Conservation (phyloP, 2,113 vertebrate genomes). For the Charina bottae region DNA sequence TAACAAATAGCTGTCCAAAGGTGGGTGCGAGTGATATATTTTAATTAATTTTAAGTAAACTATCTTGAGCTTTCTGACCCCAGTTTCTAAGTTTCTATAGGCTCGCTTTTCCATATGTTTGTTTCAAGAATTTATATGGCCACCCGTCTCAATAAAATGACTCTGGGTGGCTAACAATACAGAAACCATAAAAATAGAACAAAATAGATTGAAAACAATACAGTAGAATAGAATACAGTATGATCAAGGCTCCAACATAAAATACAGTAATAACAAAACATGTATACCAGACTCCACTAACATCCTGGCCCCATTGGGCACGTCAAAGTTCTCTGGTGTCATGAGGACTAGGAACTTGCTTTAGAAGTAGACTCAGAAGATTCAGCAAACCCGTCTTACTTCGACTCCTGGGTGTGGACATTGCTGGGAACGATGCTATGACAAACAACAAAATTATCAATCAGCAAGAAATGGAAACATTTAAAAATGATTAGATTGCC, state of each 20-base stretch:
- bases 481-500: neutral
- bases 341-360: neutral
- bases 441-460: neutral
- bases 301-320: neutral
- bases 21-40: neutral
- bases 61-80: neutral
- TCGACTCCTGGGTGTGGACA: neutral
- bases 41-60: neutral
- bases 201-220: neutral
- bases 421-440: neutral
- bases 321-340: neutral
- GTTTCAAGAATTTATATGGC: neutral
- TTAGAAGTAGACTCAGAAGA: neutral
- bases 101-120: neutral
- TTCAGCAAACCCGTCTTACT: neutral
- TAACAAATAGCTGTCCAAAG: neutral
- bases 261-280: neutral
- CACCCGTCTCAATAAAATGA: neutral
- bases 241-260: neutral
- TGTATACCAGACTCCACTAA: neutral
- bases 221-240: neutral
- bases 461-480: neutral
- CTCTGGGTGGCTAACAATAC: neutral
- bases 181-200: neutral
- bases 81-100: neutral